Percentiles rank a stretch among this genome's conserved stretches.
Conservation (phyloP, 2,113 vertebrate genomes). For the Upupa epops region DNA sequence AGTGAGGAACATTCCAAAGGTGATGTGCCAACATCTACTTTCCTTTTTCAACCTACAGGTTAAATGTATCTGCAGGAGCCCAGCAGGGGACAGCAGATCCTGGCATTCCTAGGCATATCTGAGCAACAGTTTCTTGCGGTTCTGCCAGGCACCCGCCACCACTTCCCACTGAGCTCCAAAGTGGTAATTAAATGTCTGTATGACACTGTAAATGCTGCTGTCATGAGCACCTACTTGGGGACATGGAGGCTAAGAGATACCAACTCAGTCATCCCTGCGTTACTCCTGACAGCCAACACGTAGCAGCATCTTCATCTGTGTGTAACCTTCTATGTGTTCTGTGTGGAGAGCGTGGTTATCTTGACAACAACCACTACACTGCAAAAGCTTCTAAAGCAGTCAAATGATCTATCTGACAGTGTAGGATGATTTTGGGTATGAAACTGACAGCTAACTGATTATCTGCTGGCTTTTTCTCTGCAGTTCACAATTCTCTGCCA, state of each 20-base stretch:
- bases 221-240: not conserved
- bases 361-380: not conserved
- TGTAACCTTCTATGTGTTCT: not conserved
- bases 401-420: not conserved
- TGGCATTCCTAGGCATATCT: not conserved
- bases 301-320: not conserved
- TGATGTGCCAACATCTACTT: constrained; percentile 31
- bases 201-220: not conserved
- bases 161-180: not conserved
- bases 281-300: not conserved
- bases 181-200: not conserved
- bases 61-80: constrained; percentile 40
- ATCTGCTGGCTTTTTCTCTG: not conserved
- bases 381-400: not conserved
- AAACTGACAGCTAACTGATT: not conserved
- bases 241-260: not conserved
- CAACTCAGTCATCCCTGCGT: fast-evolving
- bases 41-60: constrained; percentile 42
- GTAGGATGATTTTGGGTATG: not conserved
- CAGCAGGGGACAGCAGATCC: not conserved
- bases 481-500: not conserved
- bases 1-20: constrained; percentile 11
- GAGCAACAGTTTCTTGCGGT: constrained; percentile 2
- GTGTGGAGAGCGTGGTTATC: not conserved
- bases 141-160: not conserved